Conservation (phyloP, 2,797 vertebrate species). For the Lepilemur ruficaudatus region DNA sequence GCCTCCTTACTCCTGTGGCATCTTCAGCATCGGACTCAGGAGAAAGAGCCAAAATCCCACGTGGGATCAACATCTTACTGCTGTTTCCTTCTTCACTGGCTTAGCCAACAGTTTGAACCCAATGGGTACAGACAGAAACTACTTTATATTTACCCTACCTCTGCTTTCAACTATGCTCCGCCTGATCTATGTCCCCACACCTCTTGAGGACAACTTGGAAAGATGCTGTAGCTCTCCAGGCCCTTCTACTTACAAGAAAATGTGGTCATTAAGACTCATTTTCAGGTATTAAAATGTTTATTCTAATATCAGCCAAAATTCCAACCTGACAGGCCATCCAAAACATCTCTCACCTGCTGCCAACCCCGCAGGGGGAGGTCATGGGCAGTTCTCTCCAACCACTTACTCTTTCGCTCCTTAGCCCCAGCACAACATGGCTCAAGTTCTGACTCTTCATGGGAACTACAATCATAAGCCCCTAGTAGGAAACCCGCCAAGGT, state of each 20-base stretch:
- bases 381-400: rapidly evolving
- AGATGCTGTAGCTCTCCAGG: neutral
- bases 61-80: neutral
- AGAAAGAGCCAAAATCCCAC: neutral
- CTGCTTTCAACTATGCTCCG: neutral
- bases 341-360: neutral
- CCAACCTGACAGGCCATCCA: neutral
- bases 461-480: neutral
- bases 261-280: neutral
- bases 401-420: neutral
- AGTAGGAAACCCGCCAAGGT: neutral
- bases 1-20: neutral
- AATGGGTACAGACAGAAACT: neutral
- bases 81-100: neutral
- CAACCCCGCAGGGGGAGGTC: rapidly evolving
- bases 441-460: neutral
- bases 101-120: neutral
- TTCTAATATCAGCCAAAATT: neutral
- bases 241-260: neutral
- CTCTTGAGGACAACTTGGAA: neutral
- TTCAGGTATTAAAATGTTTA: neutral
- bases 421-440: neutral
- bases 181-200: too few relatives aligned
- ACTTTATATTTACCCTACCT: neutral
- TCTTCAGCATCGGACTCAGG: neutral